A percentile compares a stretch with the other conserved stretches of the same genome.
Evolutionary conservation across 2,888 invertebrate genomes (phyloP).

Genomic region (Drosophila siamana): DNA sequence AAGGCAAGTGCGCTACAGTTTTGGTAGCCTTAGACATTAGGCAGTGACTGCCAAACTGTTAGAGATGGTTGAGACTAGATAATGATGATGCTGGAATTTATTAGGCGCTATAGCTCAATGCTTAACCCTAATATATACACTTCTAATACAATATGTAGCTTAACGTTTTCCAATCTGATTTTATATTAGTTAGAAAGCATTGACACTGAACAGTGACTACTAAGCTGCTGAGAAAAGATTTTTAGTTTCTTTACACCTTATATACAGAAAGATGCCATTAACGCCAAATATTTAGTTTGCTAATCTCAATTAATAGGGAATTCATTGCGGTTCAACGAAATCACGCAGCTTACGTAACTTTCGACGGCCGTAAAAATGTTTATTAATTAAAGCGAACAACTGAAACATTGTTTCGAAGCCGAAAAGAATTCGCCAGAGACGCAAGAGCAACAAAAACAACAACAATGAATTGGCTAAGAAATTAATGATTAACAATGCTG

Average conservation of each 20-base stretch:
- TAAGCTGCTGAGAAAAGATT: slow-evolving; percentile 11
- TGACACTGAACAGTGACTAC: background rate
- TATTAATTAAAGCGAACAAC: slow-evolving; percentile 55
- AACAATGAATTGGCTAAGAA: slow-evolving; percentile 56
- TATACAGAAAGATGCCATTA: background rate
- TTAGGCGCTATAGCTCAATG: too few relatives aligned
- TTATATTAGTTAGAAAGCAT: too few relatives aligned
- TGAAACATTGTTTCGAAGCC: slow-evolving; percentile 16
- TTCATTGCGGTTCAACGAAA: background rate
- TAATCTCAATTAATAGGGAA: slow-evolving; percentile 5
- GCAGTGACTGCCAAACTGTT: slow-evolving; percentile 13
- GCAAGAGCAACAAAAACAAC: background rate
- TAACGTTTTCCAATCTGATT: background rate
- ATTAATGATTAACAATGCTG: slow-evolving; percentile 54
- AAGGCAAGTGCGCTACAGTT: slow-evolving; percentile 28
- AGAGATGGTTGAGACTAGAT: background rate
- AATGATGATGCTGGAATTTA: too few relatives aligned
- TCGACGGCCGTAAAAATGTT: slow-evolving; percentile 30
- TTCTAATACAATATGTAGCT: background rate
- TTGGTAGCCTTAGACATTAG: background rate
- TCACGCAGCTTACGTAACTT: slow-evolving; percentile 41
- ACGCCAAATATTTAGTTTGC: background rate
- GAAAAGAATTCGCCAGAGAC: slow-evolving; percentile 11
- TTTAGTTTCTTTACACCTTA: background rate
- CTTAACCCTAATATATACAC: background rate